Base-by-base conservation (phyloP, 1,140 invertebrate genomes). In the Platyura marginata region DNA sequence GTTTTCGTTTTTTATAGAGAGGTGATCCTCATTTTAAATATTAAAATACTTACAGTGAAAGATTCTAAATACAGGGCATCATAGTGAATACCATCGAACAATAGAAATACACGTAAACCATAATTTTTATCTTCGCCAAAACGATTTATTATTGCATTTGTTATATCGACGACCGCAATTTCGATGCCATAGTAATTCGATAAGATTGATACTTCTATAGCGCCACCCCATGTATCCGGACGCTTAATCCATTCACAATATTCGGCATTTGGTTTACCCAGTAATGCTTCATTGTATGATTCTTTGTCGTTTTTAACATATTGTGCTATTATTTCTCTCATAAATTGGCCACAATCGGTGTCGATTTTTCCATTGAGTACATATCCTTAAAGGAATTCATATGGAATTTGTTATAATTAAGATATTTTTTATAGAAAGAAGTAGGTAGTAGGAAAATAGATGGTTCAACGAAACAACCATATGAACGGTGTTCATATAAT, bases 11-110 rank as follows among this genome's bases (percentile, higher is more conserved):
- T n/a, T n/a, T n/a, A n/a, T n/a, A n/a, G n/a, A n/a, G n/a, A 34
- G 15, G 16, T 15, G 21, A 22, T 2, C n/a, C 11, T 8, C 32
- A 18, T 45, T 21, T 18, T 5, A 20, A 46, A 33, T 42, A 47
- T 41, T 44, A 22, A 25, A 13, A 11, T 43, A 51, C 56, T 61
- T 61, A 75, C 74, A 48, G 70, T 67, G 42, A 67, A 53, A 0
- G 75, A 72, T 65, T 95, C 89, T 56, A 92, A 68, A 55, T 89
- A 83, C 1, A 97, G 61, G 1, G 90, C 86, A 65, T 97, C 93
- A 60, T 96, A 96, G 65, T 96, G 92, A 45, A 95, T 88, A 18
- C 92, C 92, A 67, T 96, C 90, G 61, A 95, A 97, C 38, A 96
- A 71, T 2, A 97, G 66, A 56, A 95, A 85, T 10, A 92, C 83